Conservation (phyloP, 2,888 invertebrate species). For the Leistus spinibarbis region DNA sequence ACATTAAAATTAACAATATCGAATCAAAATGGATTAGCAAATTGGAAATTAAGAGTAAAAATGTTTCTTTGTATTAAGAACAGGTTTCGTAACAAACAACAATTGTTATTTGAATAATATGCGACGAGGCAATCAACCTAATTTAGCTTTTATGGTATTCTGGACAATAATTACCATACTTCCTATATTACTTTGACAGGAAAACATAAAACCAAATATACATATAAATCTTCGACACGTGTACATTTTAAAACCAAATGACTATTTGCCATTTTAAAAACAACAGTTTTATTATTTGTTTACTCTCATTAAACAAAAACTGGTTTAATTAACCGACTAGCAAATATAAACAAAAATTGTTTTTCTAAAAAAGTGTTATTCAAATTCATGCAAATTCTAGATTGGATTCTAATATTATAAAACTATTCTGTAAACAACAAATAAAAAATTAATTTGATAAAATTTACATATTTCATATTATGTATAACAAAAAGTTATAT, state of each 20-base stretch:
- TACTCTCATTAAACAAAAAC: neutral
- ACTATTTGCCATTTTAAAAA: neutral
- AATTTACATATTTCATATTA: too few relatives aligned
- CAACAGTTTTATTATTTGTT: neutral
- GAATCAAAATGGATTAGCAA: too few relatives aligned
- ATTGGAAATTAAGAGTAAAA: too few relatives aligned
- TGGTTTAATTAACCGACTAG: neutral
- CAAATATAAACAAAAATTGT: neutral
- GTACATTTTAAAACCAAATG: neutral
- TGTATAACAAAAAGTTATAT: too few relatives aligned
- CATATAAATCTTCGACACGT: neutral
- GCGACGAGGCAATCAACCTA: too few relatives aligned
- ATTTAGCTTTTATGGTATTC: too few relatives aligned
- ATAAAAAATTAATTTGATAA: neutral
- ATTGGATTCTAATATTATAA: too few relatives aligned
- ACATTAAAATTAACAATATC: too few relatives aligned
- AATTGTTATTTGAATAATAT: too few relatives aligned
- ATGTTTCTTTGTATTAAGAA: too few relatives aligned
- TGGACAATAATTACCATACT: neutral
- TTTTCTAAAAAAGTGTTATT: neutral
- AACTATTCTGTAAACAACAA: neutral
- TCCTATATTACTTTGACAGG: neutral
- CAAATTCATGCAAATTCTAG: neutral
- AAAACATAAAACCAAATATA: neutral
- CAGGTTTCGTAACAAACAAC: too few relatives aligned